Percentiles rank a stretch among this genome's conserved stretches.
These are phyloP conservation scores for Bedellia somnulentella DNA, from an alignment of 2,888 invertebrate species.

Conservation along the genomic window DNA sequence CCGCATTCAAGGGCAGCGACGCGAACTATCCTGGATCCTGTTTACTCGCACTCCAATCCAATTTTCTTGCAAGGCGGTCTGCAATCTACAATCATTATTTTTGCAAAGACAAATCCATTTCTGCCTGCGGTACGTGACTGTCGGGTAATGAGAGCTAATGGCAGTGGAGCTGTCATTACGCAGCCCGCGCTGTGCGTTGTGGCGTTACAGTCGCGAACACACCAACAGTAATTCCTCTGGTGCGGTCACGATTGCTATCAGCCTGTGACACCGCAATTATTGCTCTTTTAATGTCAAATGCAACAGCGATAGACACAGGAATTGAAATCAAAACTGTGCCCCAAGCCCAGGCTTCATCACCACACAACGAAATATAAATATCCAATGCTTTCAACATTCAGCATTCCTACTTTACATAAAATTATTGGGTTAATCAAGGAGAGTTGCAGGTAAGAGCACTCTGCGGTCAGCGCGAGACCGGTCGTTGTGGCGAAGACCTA, in stretches of 20 bases:
- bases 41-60: conserved; percentile 47
- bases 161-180: conserved; percentile 45
- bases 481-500: too few relatives aligned
- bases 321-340: neutral
- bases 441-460: too few relatives aligned
- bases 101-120: conserved; percentile 61
- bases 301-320: neutral
- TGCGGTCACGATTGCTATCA: conserved; percentile 23
- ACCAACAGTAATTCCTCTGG: conserved; percentile 14
- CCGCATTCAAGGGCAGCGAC: conserved; percentile 21
- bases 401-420: too few relatives aligned
- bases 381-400: too few relatives aligned
- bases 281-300: conserved; percentile 16
- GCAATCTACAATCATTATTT: conserved; percentile 57
- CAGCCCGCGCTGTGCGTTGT: conserved; percentile 18
- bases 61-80: conserved; percentile 52
- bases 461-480: too few relatives aligned
- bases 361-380: too few relatives aligned
- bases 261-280: conserved; percentile 24
- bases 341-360: too few relatives aligned
- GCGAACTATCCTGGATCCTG: conserved; percentile 25
- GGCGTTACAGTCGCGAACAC: conserved; percentile 11
- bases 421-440: too few relatives aligned
- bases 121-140: conserved; percentile 53
- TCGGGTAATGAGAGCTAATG: conserved; percentile 53